phyloP scores from a whole-genome alignment of 2,888 invertebrate genomes.

The Tachina fera region DNA sequence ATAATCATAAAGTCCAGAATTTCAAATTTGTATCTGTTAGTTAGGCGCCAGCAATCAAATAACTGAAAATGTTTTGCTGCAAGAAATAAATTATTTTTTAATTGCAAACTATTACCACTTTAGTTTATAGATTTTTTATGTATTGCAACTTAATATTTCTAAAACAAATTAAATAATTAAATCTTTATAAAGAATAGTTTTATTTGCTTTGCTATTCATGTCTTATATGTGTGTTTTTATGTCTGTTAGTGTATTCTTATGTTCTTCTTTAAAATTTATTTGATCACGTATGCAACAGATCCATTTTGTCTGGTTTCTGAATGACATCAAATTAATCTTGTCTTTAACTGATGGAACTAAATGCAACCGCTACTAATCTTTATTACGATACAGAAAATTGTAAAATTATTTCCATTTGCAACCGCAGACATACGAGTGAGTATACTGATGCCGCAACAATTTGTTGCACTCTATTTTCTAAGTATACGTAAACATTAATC shows the following conservation, averaged over 20 bases:
- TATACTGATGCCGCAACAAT: slow-evolving; percentile 38
- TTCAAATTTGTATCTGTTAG: too few relatives aligned
- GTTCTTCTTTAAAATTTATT: slow-evolving; percentile 9
- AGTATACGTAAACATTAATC: slow-evolving; percentile 10
- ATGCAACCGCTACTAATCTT: slow-evolving; percentile 38
- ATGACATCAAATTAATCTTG: slow-evolving; percentile 58
- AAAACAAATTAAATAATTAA: too few relatives aligned
- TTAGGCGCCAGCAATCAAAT: too few relatives aligned
- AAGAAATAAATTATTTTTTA: too few relatives aligned
- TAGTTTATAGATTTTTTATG: too few relatives aligned
- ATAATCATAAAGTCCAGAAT: too few relatives aligned
- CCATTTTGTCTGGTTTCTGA: slow-evolving; percentile 32
- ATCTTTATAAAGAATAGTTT: too few relatives aligned
- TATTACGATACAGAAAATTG: slow-evolving; percentile 37
- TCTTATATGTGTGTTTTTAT: not conserved
- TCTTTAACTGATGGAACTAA: slow-evolving; percentile 57
- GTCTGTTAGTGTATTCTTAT: not conserved
- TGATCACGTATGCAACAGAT: not conserved
- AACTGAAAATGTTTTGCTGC: too few relatives aligned
- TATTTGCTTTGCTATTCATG: too few relatives aligned
- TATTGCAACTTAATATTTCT: too few relatives aligned
- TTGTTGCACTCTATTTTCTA: slow-evolving; percentile 45
- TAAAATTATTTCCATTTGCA: slow-evolving; percentile 29
- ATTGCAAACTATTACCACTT: too few relatives aligned
- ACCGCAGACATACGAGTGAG: slow-evolving; percentile 7